These are phyloP conservation scores for Apoda limacodes DNA, from an alignment of 2,888 invertebrate genomes.

Conservation along the genomic window DNA sequence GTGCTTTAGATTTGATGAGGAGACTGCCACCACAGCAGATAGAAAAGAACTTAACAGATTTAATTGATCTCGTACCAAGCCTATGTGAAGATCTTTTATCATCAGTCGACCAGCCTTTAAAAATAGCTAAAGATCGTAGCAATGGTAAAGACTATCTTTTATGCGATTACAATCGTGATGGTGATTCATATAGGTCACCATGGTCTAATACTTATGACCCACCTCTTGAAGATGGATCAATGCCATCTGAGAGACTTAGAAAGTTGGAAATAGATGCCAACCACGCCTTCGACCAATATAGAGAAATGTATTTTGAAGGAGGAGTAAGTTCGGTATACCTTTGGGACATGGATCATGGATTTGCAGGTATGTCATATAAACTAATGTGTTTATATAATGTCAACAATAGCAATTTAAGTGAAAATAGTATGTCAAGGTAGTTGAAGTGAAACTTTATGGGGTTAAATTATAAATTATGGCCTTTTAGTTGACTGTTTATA, in stretches of 20 bases:
- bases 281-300: slow-evolving; percentile 97
- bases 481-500: too few relatives aligned
- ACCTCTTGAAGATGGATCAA: slow-evolving; percentile 96
- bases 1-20: slow-evolving; percentile 98
- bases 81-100: slow-evolving; percentile 97
- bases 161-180: slow-evolving; percentile 99
- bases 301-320: slow-evolving; percentile 99
- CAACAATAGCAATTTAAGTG: too few relatives aligned
- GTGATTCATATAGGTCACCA: slow-evolving; percentile 97
- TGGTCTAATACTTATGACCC: slow-evolving; percentile 99
- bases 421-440: not conserved
- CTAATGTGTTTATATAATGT: too few relatives aligned
- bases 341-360: slow-evolving; percentile 99
- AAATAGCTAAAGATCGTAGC: slow-evolving; percentile 95
- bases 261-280: slow-evolving; percentile 98
- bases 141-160: slow-evolving; percentile 97
- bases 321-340: slow-evolving; percentile 99
- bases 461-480: too few relatives aligned
- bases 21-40: slow-evolving; percentile 99
- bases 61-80: slow-evolving; percentile 96
- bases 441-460: too few relatives aligned
- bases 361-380: slow-evolving; percentile 86
- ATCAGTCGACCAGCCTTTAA: slow-evolving; percentile 97
- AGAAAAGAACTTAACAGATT: slow-evolving; percentile 97
- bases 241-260: slow-evolving; percentile 96